phyloP scores from a whole-genome alignment of 2,888 invertebrate species.

The Choristoneura rosaceana region DNA sequence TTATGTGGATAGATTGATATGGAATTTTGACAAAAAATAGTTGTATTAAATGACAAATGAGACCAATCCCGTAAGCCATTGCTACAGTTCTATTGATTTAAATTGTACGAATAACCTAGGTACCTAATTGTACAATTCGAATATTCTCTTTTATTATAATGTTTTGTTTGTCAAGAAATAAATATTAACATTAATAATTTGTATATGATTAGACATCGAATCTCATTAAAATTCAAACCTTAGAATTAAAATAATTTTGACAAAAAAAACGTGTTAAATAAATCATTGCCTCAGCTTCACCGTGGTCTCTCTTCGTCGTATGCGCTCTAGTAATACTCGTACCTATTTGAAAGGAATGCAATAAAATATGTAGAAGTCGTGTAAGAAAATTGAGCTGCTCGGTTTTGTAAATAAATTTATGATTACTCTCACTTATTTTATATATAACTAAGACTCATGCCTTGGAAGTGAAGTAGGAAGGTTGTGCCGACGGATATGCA shows the following conservation, averaged over 20 bases:
- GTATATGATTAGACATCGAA: not conserved
- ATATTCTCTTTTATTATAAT: too few relatives aligned
- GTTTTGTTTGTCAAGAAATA: not conserved
- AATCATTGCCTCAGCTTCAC: not conserved
- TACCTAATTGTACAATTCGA: too few relatives aligned
- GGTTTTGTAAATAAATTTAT: not conserved
- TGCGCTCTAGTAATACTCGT: slow-evolving; percentile 1
- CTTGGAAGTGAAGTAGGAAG: slow-evolving; percentile 14
- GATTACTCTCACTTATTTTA: not conserved
- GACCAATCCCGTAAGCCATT: too few relatives aligned
- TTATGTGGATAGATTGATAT: too few relatives aligned
- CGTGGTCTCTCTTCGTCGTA: not conserved
- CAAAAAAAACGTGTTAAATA: not conserved
- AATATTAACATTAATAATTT: not conserved
- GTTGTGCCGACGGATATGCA: slow-evolving; percentile 27
- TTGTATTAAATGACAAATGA: too few relatives aligned
- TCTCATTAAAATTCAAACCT: not conserved
- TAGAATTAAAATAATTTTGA: not conserved
- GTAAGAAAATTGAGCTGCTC: not conserved
- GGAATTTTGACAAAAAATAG: too few relatives aligned
- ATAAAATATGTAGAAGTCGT: not conserved
- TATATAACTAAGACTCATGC: not conserved
- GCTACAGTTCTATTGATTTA: too few relatives aligned
- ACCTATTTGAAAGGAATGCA: not conserved
- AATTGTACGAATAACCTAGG: too few relatives aligned